Conservation (phyloP, 2,888 invertebrate genomes). For the Spodoptera littoralis region DNA sequence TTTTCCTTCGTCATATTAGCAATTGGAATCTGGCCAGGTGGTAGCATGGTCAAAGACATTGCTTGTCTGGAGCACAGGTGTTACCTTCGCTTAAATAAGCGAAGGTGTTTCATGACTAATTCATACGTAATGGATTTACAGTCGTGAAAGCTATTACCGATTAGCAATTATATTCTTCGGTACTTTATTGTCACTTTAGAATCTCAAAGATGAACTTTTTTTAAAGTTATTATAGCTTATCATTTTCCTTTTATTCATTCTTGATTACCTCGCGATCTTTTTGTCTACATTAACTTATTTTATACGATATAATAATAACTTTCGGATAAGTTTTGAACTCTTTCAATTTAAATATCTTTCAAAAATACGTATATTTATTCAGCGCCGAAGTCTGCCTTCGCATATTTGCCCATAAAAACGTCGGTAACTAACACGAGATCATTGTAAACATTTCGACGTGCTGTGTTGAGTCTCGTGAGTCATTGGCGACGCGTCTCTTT, state of each 20-base stretch:
- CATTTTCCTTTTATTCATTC: too few relatives aligned
- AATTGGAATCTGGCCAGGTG: conserved; percentile 67
- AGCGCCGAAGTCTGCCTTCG: conserved; percentile 22
- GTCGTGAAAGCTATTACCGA: not conserved
- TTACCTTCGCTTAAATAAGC: conserved; percentile 31
- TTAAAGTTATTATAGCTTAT: too few relatives aligned
- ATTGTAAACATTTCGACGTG: conserved; percentile 66
- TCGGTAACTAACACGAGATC: conserved; percentile 47
- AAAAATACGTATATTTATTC: conserved; percentile 29
- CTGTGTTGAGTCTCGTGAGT: conserved; percentile 67
- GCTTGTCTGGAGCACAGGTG: conserved; percentile 41
- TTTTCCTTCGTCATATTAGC: conserved; percentile 59
- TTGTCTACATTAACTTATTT: conserved; percentile 16
- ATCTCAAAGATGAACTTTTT: too few relatives aligned
- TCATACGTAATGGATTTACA: conserved; percentile 3
- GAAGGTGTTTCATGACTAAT: conserved; percentile 27
- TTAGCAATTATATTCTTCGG: not conserved
- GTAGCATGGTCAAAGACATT: conserved; percentile 63
- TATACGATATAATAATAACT: conserved; percentile 5
- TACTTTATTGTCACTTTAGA: too few relatives aligned
- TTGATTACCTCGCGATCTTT: not conserved
- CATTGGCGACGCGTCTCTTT: conserved; percentile 63
- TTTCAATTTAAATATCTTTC: conserved; percentile 16
- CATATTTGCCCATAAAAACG: conserved; percentile 39
- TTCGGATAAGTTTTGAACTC: conserved; percentile 8